Percentiles rank a stretch among this genome's conserved stretches.
These are phyloP conservation scores for Petrolisthes manimaculis DNA, from an alignment of 2,888 invertebrate genomes.

Conservation along the genomic window DNA sequence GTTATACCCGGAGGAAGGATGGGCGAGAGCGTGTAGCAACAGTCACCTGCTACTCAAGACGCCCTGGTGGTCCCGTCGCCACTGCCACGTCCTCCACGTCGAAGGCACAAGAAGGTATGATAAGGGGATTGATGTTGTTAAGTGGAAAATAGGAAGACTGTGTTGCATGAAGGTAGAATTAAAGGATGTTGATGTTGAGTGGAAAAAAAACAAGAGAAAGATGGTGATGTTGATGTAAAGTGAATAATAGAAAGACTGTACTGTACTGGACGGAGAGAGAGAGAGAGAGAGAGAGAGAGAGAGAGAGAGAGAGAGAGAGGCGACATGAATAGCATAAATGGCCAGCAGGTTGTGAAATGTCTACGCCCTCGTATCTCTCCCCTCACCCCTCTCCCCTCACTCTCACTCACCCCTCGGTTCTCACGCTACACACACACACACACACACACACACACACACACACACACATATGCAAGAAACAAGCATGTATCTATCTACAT, in stretches of 20 bases:
- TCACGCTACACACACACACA: no score
- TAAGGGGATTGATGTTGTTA: not conserved
- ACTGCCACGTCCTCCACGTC: slow-evolving; percentile 49
- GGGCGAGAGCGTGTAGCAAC: not conserved
- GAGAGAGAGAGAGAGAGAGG: not conserved
- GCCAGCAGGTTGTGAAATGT: no score
- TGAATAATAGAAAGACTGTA: not conserved
- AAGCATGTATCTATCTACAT: no score
- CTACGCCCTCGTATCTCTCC: no score
- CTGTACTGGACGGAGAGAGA: not conserved
- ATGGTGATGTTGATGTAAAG: not conserved
- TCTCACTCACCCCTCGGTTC: no score
- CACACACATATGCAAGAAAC: no score
- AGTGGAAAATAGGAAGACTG: slow-evolving; percentile 1
- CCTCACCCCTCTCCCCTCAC: no score
- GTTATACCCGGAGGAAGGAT: not conserved
- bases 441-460: no score
- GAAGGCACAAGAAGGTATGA: slow-evolving; percentile 50
- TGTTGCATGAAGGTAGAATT: not conserved
- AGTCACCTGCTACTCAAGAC: slow-evolving; percentile 54
- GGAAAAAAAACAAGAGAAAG: not conserved
- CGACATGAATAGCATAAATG: no score
- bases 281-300: not conserved
- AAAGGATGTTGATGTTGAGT: not conserved
- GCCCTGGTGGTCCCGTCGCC: slow-evolving; percentile 56